phyloP scores from a whole-genome alignment of 1,140 invertebrate genomes.

The Drosophila arawakana region DNA sequence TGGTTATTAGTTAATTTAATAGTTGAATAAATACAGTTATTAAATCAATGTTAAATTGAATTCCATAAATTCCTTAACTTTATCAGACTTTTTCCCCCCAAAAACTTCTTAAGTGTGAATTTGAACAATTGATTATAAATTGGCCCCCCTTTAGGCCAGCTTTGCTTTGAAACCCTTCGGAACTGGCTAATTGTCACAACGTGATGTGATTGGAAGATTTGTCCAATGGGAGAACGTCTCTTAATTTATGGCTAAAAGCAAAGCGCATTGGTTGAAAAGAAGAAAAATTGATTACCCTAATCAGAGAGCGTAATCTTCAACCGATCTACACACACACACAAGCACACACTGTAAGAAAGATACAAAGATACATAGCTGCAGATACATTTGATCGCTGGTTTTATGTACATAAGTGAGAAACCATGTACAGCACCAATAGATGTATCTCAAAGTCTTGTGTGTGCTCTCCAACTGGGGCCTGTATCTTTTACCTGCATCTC shows the following conservation, averaged over 20 bases:
- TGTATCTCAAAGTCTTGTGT: conserved; percentile 34
- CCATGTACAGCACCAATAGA: conserved; percentile 62
- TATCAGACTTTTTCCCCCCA: neutral
- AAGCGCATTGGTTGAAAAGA: conserved; percentile 71
- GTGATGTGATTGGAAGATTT: conserved; percentile 33
- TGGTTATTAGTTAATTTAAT: too few species aligned
- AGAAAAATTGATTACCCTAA: conserved; percentile 76
- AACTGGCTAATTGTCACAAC: conserved; percentile 59
- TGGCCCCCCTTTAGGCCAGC: neutral
- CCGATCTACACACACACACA: conserved; percentile 39
- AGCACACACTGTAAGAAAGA: neutral
- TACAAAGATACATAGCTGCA: too few species aligned
- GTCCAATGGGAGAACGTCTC: conserved; percentile 62
- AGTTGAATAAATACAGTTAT: too few species aligned
- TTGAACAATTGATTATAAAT: conserved; percentile 42
- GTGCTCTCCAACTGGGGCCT: conserved; percentile 2
- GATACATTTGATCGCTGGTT: conserved; percentile 1
- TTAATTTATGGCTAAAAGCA: conserved; percentile 61
- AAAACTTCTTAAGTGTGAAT: conserved; percentile 30
- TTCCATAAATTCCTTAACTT: too few species aligned
- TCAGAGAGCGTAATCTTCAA: conserved; percentile 59
- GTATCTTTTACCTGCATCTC: conserved; percentile 9
- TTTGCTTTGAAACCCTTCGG: conserved; percentile 8
- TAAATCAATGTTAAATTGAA: too few species aligned
- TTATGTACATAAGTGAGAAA: conserved; percentile 71